These are phyloP conservation scores for Andrena minutula DNA, from an alignment of 2,888 invertebrate genomes.

Conservation along the genomic window DNA sequence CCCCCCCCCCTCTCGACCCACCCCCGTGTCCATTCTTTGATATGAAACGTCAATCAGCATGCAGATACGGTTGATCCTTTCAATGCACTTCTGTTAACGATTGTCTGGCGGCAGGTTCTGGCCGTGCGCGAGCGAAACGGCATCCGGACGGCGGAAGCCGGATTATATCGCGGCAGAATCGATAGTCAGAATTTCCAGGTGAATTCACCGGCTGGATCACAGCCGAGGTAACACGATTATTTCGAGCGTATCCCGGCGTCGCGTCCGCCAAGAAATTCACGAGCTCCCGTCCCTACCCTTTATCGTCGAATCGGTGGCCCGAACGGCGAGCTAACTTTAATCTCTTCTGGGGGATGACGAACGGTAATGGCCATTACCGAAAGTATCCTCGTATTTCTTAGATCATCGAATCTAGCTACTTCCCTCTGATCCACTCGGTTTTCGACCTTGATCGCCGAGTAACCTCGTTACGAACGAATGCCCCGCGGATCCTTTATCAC, in stretches of 20 bases:
- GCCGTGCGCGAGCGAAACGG: neutral
- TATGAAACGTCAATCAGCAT: conserved; percentile 48
- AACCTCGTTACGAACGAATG: neutral
- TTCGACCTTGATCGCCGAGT: conserved; percentile 1
- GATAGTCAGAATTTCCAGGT: conserved; percentile 45
- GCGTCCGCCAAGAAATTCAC: conserved; percentile 44
- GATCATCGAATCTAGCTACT: neutral
- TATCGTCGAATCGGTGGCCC: conserved; percentile 35
- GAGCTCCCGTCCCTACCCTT: conserved; percentile 17
- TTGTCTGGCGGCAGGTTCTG: conserved; percentile 36
- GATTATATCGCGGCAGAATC: conserved; percentile 37
- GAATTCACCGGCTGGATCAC: conserved; percentile 34
- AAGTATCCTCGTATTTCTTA: conserved; percentile 51
- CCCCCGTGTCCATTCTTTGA: conserved; percentile 42
- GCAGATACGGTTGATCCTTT: conserved; percentile 52
- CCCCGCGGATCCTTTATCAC: neutral
- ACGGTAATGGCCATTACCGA: conserved; percentile 55
- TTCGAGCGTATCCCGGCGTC: conserved; percentile 30
- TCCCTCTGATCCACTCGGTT: neutral
- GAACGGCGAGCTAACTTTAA: conserved; percentile 44
- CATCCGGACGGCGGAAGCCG: neutral
- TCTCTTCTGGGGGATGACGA: conserved; percentile 47
- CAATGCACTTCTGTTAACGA: conserved; percentile 49
- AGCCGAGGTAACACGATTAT: conserved; percentile 51
- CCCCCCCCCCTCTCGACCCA: no score